Conservation (phyloP, 2,888 invertebrate species). For the Cyaniris semiargus region DNA sequence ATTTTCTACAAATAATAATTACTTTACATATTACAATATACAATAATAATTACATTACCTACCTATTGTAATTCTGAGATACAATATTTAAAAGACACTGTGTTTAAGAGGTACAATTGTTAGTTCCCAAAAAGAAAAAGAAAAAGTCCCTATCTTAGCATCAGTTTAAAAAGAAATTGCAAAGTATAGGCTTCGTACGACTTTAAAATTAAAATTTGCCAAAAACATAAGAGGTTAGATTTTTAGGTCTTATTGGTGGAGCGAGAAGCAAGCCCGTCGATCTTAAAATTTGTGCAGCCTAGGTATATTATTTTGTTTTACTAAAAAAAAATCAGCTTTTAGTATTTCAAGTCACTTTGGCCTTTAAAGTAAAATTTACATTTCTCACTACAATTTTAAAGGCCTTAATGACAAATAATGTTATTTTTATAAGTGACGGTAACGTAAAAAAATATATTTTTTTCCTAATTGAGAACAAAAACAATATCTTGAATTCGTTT, state of each 20-base stretch:
- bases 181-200: background rate
- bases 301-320: too few relatives aligned
- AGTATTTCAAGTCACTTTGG: too few relatives aligned
- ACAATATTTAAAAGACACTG: conserved; percentile 16
- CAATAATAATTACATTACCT: conserved; percentile 1
- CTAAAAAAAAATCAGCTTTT: too few relatives aligned
- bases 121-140: background rate
- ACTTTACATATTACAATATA: conserved; percentile 10
- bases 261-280: too few relatives aligned
- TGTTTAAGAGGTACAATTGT: conserved; percentile 9
- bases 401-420: too few relatives aligned
- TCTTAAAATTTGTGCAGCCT: too few relatives aligned
- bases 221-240: too few relatives aligned
- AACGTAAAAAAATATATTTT: too few relatives aligned
- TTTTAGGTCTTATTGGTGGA: background rate
- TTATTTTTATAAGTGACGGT: too few relatives aligned
- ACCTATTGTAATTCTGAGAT: conserved; percentile 16
- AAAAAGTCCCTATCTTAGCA: background rate
- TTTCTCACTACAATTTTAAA: too few relatives aligned
- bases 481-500: background rate
- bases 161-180: background rate
- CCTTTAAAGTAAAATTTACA: too few relatives aligned
- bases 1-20: conserved; percentile 4
- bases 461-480: too few relatives aligned
- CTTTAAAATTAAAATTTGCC: background rate